phyloP scores from a whole-genome alignment of 2,797 vertebrate species.

The Taeniopygia guttata region DNA sequence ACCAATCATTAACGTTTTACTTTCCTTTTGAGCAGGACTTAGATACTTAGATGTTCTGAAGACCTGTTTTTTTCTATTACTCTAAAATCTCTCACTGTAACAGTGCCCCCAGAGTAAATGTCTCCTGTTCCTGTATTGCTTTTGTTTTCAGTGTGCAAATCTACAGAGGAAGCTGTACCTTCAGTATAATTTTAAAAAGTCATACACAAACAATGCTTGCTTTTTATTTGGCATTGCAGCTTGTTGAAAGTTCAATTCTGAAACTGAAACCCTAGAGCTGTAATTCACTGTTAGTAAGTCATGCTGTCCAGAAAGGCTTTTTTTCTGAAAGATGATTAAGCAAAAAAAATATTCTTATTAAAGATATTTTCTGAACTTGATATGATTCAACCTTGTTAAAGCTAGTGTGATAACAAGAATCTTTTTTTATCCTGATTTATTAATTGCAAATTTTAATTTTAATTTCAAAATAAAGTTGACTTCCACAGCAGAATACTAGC shows the following conservation, averaged over 20 bases:
- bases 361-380: background rate
- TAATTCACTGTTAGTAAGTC: background rate
- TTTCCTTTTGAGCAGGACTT: background rate
- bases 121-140: background rate
- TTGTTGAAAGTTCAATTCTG: background rate
- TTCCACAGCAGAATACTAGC: background rate
- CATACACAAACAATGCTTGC: background rate
- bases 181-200: background rate
- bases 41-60: background rate
- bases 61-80: background rate
- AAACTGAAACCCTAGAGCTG: background rate
- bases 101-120: background rate
- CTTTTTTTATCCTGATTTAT: background rate
- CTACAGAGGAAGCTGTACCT: background rate
- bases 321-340: background rate
- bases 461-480: background rate
- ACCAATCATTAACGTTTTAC: background rate
- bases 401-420: background rate
- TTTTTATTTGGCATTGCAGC: background rate
- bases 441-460: background rate
- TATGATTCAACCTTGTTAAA: background rate
- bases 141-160: background rate
- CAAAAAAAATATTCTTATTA: background rate
- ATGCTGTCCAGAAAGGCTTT: background rate
- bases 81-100: background rate